These are phyloP conservation scores for Noctua comes DNA, from an alignment of 2,888 invertebrate species.

Conservation along the genomic window DNA sequence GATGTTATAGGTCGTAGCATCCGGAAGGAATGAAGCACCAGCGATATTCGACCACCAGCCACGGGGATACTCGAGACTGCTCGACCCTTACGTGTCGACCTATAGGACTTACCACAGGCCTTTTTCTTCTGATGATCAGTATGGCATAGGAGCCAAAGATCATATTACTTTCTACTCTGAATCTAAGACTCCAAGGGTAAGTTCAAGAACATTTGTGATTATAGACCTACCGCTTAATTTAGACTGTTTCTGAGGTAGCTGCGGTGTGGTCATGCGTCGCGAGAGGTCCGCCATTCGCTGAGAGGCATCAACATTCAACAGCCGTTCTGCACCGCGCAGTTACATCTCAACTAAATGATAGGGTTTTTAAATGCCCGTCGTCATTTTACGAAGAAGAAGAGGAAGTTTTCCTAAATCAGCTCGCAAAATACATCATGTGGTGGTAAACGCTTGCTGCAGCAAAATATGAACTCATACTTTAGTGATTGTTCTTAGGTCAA, in stretches of 20 bases:
- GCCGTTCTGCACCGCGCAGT: not conserved
- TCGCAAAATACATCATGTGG: not conserved
- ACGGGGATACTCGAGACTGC: slow-evolving; percentile 76
- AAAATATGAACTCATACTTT: not conserved
- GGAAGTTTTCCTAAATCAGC: not conserved
- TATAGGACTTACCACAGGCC: slow-evolving; percentile 80
- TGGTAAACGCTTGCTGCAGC: not conserved
- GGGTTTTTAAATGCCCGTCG: not conserved
- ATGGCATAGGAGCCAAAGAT: slow-evolving; percentile 84
- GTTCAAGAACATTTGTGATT: not conserved
- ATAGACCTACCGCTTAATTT: not conserved
- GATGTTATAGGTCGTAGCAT: slow-evolving; percentile 79
- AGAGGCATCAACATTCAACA: not conserved
- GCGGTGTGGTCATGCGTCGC: not conserved
- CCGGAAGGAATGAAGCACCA: slow-evolving; percentile 84
- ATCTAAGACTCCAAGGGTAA: slow-evolving; percentile 81
- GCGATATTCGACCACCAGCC: slow-evolving; percentile 76
- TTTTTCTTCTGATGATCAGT: slow-evolving; percentile 82
- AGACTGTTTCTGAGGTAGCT: not conserved
- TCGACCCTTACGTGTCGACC: slow-evolving; percentile 85
- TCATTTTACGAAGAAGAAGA: not conserved
- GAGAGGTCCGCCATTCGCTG: not conserved
- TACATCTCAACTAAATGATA: no score
- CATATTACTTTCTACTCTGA: slow-evolving; percentile 86
- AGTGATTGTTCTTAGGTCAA: slow-evolving; percentile 68